Base-by-base conservation (phyloP, 2,888 invertebrate genomes). In the Cylindroiulus punctatus region DNA sequence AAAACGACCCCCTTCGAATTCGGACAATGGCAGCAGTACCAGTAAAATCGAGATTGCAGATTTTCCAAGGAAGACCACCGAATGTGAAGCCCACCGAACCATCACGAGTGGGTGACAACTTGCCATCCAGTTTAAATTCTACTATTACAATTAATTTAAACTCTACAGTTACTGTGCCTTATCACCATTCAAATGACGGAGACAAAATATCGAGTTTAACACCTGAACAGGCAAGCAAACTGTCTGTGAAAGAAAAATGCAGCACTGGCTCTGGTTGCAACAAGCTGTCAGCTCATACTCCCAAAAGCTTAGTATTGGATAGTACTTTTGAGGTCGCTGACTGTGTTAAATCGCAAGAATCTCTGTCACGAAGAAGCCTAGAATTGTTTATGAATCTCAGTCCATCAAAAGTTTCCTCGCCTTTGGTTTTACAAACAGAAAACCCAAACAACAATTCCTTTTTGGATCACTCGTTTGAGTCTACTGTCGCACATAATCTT, bases 381-480 rank as follows among this genome's bases (percentile, higher is more conserved):
- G 65, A 65, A 26, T 65, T 65, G 65, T 65, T 65, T 26, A 65
- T 65, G 65, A 65, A 65, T 26, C 26, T 65, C 26, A 65, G 65
- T 26, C 65, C 65, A 5, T 65, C 65, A 26, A 65, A 65, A 65
- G 12, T 26, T 26, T 65, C 65, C 8, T 65, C 65, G 10, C 65
- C 65, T 5, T 26, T 65, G 30, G 10, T 12, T 3, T 65, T 12
- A 12, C 12, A 26, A 12, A 26, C 12, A 2, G 65, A 26, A 26
- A 0, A 65, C 12, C 57, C 22, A 65, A 26, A 3, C 1, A 26
- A 12, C 19, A 19, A 17, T 57, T 22, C n/a, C 57, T 57, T 22
- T 22, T 1, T 22, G 57, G n/a, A 22, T 22, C 5, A 8, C 57
- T 57, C 57, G 12, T 57, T 57, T 22, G 57, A 57, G 19, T 22